Evolutionary conservation across 2,797 vertebrate genomes (phyloP).

Genomic region (Manis javanica): DNA sequence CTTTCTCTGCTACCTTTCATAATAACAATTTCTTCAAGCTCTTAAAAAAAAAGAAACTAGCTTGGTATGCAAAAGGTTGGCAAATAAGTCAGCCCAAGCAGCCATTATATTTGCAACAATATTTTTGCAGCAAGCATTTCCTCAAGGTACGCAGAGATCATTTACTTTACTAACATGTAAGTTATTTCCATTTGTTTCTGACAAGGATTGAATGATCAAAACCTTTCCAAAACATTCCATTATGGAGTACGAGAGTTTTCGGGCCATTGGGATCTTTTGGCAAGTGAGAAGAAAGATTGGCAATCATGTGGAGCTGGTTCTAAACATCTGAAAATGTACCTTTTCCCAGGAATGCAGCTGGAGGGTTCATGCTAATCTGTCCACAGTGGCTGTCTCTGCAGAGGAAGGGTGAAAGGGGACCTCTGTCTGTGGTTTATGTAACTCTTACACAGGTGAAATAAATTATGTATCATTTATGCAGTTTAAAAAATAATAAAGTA

Average conservation of each 20-base stretch:
- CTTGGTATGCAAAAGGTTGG: neutral
- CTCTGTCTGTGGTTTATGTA: neutral
- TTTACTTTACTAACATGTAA: neutral
- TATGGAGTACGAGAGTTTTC: neutral
- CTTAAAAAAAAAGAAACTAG: neutral
- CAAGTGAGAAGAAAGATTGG: too few species aligned
- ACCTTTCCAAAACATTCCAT: neutral
- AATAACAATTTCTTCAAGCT: slow-evolving; percentile 40
- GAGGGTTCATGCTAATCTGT: neutral
- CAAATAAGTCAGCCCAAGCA: neutral
- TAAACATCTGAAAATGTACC: neutral
- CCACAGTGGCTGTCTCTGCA: neutral
- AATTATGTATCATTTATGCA: neutral
- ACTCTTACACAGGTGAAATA: neutral
- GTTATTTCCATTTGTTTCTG: slow-evolving; percentile 28
- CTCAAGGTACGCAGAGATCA: too few species aligned
- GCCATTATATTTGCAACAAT: neutral
- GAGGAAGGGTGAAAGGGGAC: neutral
- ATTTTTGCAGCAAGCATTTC: too few species aligned
- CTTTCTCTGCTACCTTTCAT: slow-evolving; percentile 8
- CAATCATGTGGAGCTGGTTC: neutral
- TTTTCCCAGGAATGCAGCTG: neutral
- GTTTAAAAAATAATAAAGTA: slow-evolving; percentile 22
- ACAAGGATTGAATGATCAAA: slow-evolving; percentile 16
- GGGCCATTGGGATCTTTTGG: neutral